A percentile compares a stretch with the other conserved stretches of the same genome.
Evolutionary conservation across 1,140 invertebrate genomes (phyloP).

Genomic region (Hermatobates lingyangjiaoensis): DNA sequence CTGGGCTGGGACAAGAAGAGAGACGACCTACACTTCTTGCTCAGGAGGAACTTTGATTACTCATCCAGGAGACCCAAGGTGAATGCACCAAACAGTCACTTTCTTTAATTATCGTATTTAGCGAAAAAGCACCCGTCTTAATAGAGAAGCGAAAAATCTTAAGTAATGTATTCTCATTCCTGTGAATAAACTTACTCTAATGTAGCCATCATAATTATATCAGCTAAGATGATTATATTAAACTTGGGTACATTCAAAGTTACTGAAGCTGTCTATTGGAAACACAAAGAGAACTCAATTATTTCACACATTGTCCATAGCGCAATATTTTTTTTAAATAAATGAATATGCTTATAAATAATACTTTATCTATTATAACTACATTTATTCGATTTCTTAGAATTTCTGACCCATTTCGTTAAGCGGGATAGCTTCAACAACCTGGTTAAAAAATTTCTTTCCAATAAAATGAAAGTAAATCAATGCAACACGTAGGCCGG

Average conservation of each 20-base stretch:
- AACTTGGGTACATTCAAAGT: not conserved
- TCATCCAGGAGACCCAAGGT: conserved; percentile 36
- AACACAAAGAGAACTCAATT: no score
- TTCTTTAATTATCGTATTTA: not conserved
- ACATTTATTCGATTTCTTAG: no score
- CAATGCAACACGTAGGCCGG: no score
- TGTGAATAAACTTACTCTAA: not conserved
- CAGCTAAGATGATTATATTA: not conserved
- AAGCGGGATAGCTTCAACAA: no score
- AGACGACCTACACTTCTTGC: conserved; percentile 49
- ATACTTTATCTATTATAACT: no score
- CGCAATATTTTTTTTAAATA: no score
- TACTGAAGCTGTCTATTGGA: not conserved
- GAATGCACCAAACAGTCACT: conserved; percentile 4
- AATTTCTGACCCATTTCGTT: no score
- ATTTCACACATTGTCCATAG: no score
- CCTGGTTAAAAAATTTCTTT: no score
- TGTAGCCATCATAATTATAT: not conserved
- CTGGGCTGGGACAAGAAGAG: conserved; percentile 41
- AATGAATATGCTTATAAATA: no score
- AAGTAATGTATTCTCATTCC: not conserved
- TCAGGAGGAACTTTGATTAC: conserved; percentile 56
- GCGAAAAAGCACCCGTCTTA: not conserved
- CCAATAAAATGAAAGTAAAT: no score
- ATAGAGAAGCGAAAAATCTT: not conserved